Evolutionary conservation across 2,888 invertebrate species (phyloP), one percentile per base, ranked within the genome.

Genomic region (Hyppa rectilinea): DNA sequence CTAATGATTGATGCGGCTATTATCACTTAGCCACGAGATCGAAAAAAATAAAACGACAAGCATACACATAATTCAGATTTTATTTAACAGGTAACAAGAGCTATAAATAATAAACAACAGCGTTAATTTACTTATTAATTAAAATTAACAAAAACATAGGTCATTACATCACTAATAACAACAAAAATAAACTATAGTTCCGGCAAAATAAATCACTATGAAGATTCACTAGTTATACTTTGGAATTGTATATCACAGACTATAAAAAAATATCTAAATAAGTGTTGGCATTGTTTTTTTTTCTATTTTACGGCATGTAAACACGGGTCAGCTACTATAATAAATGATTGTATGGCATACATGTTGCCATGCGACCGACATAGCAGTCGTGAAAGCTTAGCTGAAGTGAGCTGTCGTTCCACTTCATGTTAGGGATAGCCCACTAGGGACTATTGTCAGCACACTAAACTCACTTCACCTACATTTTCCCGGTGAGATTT

Each of bases 171-270:
- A 60, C 34, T 53, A 74, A 49, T n/a, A 59, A 20, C 9, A 77
- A 56, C 26, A 53, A 56, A 71, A 36, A 34, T 26, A 40, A 40
- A 56, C 36, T 29, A 59, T 12, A 12, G 45, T 34, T 52, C 40
- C 20, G 20, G 59, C 53, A 65, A 65, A 79, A 55, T 65, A 52
- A 66, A 59, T 29, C 1, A 69, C 45, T 66, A 34, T 38, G 60
- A 29, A 61, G 34, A 47, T 66, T 63, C 49, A 10, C 50, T 66
- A 71, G 0, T n/a, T 29, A 59, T 60, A 65, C 49, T 72, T 75
- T 82, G 78, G 82, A 75, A 83, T 82, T 67, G 53, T 65, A 40
- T 75, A 84, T 83, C 82, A 84, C 82, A 83, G 82, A 70, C 71
- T 67, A 70, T 56, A 78, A 55, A 45, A 71, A 75, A 26, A 29